Percentiles rank a stretch among this genome's conserved stretches.
phyloP scores from a whole-genome alignment of 1,140 invertebrate species.

The Hydropsyche tenuis region DNA sequence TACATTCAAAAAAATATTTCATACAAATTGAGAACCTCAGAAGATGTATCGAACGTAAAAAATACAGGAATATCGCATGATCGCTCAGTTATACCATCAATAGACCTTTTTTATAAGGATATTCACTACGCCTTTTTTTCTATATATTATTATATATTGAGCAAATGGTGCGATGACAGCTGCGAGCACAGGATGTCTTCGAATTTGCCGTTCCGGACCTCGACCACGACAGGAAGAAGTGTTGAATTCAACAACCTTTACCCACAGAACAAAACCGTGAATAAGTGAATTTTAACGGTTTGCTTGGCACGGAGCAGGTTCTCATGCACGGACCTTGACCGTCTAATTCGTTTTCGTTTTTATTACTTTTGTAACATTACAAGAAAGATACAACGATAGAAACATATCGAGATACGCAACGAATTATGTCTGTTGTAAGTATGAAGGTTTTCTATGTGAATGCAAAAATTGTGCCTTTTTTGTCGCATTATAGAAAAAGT shows the following conservation, averaged over 20 bases:
- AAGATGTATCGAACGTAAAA: not conserved
- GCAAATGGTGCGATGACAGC: conserved; percentile 11
- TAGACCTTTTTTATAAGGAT: not conserved
- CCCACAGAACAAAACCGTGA: conserved; percentile 27
- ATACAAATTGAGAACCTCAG: not conserved
- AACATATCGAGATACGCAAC: too few species aligned
- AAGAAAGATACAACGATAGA: too few species aligned
- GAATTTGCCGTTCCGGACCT: conserved; percentile 14
- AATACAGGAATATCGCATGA: not conserved
- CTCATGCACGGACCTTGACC: conserved; percentile 21
- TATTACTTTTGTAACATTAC: not conserved
- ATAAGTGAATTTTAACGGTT: conserved; percentile 28
- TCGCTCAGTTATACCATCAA: not conserved
- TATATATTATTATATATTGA: not conserved
- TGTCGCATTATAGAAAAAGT: too few species aligned
- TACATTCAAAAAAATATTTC: not conserved
- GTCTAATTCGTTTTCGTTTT: not conserved
- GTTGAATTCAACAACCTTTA: conserved; percentile 11
- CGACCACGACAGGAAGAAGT: conserved; percentile 24
- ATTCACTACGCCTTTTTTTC: not conserved
- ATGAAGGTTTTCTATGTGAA: too few species aligned
- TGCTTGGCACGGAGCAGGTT: conserved; percentile 13
- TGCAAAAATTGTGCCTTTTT: too few species aligned
- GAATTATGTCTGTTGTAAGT: too few species aligned
- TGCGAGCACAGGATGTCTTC: conserved; percentile 20